Conservation (phyloP, 2,797 vertebrate genomes). For the Enoplosus armatus region DNA sequence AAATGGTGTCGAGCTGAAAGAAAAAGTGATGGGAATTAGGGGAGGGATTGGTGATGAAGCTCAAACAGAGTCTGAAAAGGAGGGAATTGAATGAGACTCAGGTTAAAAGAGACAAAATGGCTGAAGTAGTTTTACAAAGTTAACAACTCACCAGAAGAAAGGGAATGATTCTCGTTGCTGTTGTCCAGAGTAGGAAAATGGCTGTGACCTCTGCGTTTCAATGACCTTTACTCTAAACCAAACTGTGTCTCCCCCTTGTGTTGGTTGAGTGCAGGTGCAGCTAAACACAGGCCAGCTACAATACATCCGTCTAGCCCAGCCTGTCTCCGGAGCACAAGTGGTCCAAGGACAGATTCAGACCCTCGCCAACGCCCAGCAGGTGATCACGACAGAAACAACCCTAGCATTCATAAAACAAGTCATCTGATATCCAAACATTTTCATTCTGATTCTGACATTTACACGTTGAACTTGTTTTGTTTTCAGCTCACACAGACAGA, state of each 20-base stretch:
- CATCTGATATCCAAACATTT: background rate
- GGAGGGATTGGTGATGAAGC: background rate
- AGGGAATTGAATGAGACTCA: background rate
- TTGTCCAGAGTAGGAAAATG: constrained; percentile 61
- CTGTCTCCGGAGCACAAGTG: constrained; percentile 97
- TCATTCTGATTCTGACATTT: no score
- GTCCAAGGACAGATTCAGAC: constrained; percentile 99
- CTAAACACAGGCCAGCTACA: constrained; percentile 97
- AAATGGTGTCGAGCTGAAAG: background rate
- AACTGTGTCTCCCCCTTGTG: constrained; percentile 81
- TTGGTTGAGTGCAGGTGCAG: constrained; percentile 88
- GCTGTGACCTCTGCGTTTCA: constrained; percentile 67
- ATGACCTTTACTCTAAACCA: constrained; percentile 66
- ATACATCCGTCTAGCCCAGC: constrained; percentile 98
- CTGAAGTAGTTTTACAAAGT: constrained; percentile 1
- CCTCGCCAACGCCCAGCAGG: constrained; percentile 97
- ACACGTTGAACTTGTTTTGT: no score
- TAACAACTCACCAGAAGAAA: constrained; percentile 1
- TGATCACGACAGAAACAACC: constrained; percentile 63
- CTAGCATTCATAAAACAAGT: background rate
- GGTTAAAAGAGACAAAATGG: background rate
- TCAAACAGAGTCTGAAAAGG: background rate
- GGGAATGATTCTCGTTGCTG: constrained; percentile 19
- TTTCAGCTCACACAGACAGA: constrained; percentile 95
- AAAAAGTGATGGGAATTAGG: background rate